These are phyloP conservation scores for Copidosoma floridanum DNA, from an alignment of 1,140 invertebrate species.

Conservation along the genomic window DNA sequence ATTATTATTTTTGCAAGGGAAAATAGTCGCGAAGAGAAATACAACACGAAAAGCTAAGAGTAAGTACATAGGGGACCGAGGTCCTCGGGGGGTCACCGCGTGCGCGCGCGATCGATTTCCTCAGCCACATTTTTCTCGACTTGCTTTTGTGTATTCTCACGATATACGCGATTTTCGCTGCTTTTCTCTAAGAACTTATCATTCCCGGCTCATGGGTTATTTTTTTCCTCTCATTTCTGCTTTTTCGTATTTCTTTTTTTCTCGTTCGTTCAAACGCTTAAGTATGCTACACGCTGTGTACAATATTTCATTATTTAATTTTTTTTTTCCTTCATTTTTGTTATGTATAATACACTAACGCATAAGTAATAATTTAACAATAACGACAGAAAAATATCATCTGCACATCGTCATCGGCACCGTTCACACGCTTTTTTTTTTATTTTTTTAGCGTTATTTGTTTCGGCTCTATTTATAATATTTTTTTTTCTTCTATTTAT, in stretches of 20 bases:
- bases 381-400: conserved; percentile 45
- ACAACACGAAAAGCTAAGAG: background rate
- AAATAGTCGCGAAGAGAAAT: background rate
- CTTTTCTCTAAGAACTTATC: too few relatives aligned
- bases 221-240: conserved; percentile 5
- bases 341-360: conserved; percentile 33
- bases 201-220: background rate
- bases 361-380: conserved; percentile 31
- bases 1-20: too few relatives aligned
- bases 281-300: conserved; percentile 21
- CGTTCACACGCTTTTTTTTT: background rate
- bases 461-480: too few relatives aligned
- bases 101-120: background rate
- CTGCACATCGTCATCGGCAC: conserved; percentile 30
- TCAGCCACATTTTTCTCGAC: background rate
- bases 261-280: conserved; percentile 6
- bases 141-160: background rate
- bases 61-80: too few relatives aligned
- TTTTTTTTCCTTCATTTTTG: conserved; percentile 20
- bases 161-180: too few relatives aligned
- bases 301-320: conserved; percentile 24
- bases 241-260: background rate
- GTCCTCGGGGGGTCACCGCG: too few relatives aligned
- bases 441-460: conserved; percentile 1
- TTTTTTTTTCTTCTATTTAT: background rate